Conservation (phyloP, 2,113 vertebrate genomes). For the Pseudopipra pipra region DNA sequence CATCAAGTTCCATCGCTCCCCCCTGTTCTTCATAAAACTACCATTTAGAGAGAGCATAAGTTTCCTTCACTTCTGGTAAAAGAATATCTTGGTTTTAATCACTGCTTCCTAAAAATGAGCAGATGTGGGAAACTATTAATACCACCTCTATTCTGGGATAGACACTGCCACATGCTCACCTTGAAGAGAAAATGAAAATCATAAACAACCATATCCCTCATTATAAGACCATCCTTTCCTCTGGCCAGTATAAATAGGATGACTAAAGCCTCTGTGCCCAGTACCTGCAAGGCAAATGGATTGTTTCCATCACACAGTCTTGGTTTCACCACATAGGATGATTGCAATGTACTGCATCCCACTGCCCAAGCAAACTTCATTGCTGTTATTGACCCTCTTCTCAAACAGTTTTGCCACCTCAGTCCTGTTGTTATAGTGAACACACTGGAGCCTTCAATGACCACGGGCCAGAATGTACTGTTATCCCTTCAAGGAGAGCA, state of each 20-base stretch:
- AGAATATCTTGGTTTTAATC: background rate
- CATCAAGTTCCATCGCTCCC: background rate
- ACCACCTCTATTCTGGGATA: background rate
- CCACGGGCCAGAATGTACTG: background rate
- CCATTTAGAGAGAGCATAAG: background rate
- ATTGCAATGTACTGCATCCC: background rate
- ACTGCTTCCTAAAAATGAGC: background rate
- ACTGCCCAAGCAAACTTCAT: background rate
- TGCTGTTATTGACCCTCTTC: background rate
- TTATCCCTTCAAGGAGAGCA: background rate
- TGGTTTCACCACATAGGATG: background rate
- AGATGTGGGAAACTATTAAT: background rate
- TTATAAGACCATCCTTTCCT: background rate
- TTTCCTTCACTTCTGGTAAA: background rate
- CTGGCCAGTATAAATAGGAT: background rate
- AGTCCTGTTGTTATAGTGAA: background rate
- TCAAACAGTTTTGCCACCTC: background rate
- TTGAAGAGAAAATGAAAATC: background rate
- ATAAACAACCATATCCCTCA: background rate
- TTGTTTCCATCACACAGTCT: background rate
- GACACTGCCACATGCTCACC: background rate
- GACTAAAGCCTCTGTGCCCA: background rate
- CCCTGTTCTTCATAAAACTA: background rate
- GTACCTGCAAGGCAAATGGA: background rate
- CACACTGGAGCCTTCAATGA: background rate